Evolutionary conservation across 2,113 vertebrate genomes (phyloP), one percentile per base, ranked within the genome.

Genomic region (Variabilichromis moorii): DNA sequence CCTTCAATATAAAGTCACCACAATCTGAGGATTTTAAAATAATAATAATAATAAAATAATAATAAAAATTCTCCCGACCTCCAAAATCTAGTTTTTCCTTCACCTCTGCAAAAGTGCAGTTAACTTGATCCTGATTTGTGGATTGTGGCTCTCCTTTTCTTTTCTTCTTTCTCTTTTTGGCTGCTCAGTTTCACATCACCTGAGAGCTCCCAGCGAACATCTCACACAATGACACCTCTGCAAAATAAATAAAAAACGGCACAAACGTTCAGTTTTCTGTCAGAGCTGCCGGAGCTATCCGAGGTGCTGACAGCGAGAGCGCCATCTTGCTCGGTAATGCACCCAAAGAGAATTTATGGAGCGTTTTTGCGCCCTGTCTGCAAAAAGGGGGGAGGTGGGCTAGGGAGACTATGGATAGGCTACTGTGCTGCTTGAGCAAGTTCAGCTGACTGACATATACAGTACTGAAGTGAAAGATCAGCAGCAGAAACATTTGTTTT

Each of bases 231-330:
- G 73, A 82, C 79, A 51, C 55, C 37, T 61, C 10, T 13, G 40
- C 40, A 16, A 68, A 57, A 81, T 26, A 26, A 57, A 81, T 59
- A 59, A 33, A 42, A 47, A 50, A 31, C 9, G 24, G 24, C 10
- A 47, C 24, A 78, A 78, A 31, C 26, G 53, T 4, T 26, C 17
- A 21, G 87, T 4, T 53, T 3, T 5, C 12, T 9, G 61, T n/a
- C 14, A 4, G 45, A 14, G 87, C 33, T 4, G 40, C 82, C 10
- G 86, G 96, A 96, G 96, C 97, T 97, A 96, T 97, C 96, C 96
- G 91, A 26, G 93, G 97, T 96, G 94, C 96, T 97, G 96, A 96
- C 96, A 84, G 91, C 83, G 14, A 54, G 59, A 94, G 94, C 96
- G 94, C 96, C 96, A 96, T 97, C 94, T 96, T 96, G 90, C 93